phyloP scores from a whole-genome alignment of 2,113 vertebrate genomes.

The Dicerorhinus sumatrensis region DNA sequence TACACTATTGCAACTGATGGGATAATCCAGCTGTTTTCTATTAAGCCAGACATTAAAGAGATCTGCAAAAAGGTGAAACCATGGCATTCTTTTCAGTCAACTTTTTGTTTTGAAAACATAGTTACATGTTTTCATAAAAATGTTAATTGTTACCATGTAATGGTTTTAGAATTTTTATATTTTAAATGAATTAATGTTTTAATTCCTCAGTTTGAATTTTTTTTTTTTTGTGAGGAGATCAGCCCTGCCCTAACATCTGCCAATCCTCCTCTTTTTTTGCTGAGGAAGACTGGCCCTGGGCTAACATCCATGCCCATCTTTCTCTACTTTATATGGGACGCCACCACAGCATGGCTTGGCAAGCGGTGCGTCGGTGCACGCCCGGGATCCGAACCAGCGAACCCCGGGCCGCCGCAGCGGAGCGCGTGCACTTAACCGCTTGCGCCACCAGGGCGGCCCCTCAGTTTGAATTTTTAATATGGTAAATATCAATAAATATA shows the following conservation, averaged over 20 bases:
- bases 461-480: constrained; percentile 24
- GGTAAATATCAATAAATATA: not conserved
- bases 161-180: not conserved
- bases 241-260: too few species aligned
- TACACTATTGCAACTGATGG: not conserved
- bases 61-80: not conserved
- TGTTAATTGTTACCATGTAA: not conserved
- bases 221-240: too few species aligned
- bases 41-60: constrained; percentile 18
- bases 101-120: constrained; percentile 28
- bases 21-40: not conserved
- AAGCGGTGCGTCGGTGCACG: too few species aligned
- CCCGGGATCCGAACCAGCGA: too few species aligned
- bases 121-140: not conserved
- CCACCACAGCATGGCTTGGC: too few species aligned
- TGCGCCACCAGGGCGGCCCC: too few species aligned
- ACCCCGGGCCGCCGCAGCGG: too few species aligned
- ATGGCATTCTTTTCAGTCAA: constrained; percentile 1
- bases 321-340: too few species aligned
- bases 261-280: too few species aligned
- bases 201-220: not conserved
- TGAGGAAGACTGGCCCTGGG: too few species aligned
- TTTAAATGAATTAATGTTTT: constrained; percentile 7
- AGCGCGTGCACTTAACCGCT: too few species aligned
- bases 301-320: too few species aligned